A percentile compares a stretch with the other conserved stretches of the same genome.
Conservation (phyloP, 2,113 vertebrate species). For the Naja naja region DNA sequence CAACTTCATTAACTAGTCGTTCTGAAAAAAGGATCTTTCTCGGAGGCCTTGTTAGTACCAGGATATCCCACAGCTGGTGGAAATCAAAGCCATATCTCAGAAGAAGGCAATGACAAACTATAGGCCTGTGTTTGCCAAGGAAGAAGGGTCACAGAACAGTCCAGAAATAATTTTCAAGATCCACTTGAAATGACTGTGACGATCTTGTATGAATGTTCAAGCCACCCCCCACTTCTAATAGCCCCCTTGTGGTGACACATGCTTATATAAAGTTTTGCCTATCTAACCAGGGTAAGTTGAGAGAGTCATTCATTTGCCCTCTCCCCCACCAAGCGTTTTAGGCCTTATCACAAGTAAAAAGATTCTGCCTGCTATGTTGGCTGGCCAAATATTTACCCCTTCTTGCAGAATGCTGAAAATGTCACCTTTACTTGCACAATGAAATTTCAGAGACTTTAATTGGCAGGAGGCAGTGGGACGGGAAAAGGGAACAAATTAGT, state of each 20-base stretch:
- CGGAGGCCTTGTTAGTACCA: neutral
- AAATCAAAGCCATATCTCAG: neutral
- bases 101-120: neutral
- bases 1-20: neutral
- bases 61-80: neutral
- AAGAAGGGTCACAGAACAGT: neutral
- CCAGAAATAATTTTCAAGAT: neutral
- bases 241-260: neutral
- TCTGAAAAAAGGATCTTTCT: neutral
- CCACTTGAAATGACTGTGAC: neutral
- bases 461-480: neutral
- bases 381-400: conserved; percentile 71
- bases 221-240: neutral
- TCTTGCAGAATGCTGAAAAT: conserved; percentile 51
- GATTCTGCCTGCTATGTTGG: conserved; percentile 42
- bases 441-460: neutral
- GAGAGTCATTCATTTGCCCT: conserved; percentile 11
- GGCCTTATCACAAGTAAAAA: conserved; percentile 50
- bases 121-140: neutral
- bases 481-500: neutral
- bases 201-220: neutral
- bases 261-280: neutral
- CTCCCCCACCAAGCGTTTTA: conserved; percentile 43
- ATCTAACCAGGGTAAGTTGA: neutral
- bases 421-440: conserved; percentile 45